These are phyloP conservation scores for Blastobasis adustella DNA, from an alignment of 2,888 invertebrate species.

Conservation along the genomic window DNA sequence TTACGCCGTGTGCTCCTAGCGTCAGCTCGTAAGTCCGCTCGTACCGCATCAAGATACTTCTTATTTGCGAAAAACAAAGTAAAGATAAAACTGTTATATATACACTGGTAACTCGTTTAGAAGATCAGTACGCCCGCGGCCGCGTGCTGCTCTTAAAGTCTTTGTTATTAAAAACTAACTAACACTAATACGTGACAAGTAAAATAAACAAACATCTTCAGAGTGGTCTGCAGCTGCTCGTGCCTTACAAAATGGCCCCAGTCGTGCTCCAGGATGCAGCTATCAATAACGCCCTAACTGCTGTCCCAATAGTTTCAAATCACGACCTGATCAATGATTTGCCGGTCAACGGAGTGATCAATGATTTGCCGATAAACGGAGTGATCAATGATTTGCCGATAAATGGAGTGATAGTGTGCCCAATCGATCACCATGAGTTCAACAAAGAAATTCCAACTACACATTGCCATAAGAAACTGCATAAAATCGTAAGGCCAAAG, in stretches of 20 bases:
- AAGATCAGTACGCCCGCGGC: slow-evolving; percentile 43
- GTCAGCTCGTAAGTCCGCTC: neutral
- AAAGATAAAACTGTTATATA: slow-evolving; percentile 58
- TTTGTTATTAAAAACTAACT: slow-evolving; percentile 9
- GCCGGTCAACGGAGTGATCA: slow-evolving; percentile 10
- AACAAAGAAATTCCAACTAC: too few species aligned
- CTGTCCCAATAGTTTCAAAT: slow-evolving; percentile 22
- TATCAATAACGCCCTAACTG: slow-evolving; percentile 30
- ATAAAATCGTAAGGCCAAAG: slow-evolving; percentile 48
- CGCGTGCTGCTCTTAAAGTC: slow-evolving; percentile 32
- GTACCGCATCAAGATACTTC: neutral
- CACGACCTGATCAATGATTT: slow-evolving; percentile 30
- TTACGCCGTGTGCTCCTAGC: too few species aligned
- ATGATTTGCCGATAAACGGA: too few species aligned
- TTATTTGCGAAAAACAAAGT: slow-evolving; percentile 5
- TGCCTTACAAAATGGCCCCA: slow-evolving; percentile 46
- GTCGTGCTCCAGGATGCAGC: slow-evolving; percentile 50
- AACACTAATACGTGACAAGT: too few species aligned
- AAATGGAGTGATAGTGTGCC: slow-evolving; percentile 27
- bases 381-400: too few species aligned
- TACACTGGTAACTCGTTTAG: slow-evolving; percentile 36
- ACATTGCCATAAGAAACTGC: slow-evolving; percentile 27
- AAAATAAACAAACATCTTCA: too few species aligned
- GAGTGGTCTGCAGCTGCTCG: neutral
- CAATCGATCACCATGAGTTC: slow-evolving; percentile 27